A percentile compares a stretch with the other conserved stretches of the same genome.
phyloP scores from a whole-genome alignment of 2,888 invertebrate species.

The Tortricodes alternella region DNA sequence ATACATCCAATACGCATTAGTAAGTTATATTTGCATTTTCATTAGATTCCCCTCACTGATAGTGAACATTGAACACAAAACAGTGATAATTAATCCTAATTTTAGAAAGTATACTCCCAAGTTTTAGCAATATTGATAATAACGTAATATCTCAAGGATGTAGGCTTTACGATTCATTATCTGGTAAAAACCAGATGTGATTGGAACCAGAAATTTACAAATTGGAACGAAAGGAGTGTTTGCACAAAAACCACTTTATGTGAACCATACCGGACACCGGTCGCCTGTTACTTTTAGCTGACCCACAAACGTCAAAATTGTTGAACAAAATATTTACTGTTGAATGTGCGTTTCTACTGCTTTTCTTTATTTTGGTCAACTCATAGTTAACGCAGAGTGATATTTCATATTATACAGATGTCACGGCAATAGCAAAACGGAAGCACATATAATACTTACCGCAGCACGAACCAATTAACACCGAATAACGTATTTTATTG shows the following conservation, averaged over 20 bases:
- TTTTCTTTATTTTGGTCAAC: conserved; percentile 18
- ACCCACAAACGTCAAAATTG: conserved; percentile 32
- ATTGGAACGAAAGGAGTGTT: conserved; percentile 57
- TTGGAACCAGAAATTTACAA: conserved; percentile 60
- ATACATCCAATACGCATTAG: background rate
- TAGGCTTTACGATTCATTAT: conserved; percentile 1
- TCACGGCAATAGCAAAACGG: background rate
- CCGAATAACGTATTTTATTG: too few species aligned
- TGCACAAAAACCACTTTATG: conserved; percentile 43
- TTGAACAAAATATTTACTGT: conserved; percentile 21
- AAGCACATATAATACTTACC: background rate
- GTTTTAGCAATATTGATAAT: conserved; percentile 18
- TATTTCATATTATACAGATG: background rate
- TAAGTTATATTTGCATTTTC: background rate
- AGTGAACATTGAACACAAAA: background rate
- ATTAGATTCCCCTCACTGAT: background rate
- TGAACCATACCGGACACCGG: conserved; percentile 30
- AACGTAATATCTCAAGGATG: conserved; percentile 2
- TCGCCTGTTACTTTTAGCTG: conserved; percentile 36
- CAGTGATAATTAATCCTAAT: conserved; percentile 24
- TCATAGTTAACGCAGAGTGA: background rate
- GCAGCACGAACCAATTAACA: background rate
- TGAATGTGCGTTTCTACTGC: conserved; percentile 2
- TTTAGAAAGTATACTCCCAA: conserved; percentile 18
- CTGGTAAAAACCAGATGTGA: conserved; percentile 9